Conservation (phyloP, 2,888 invertebrate species). For the Ormyrus rosae region DNA sequence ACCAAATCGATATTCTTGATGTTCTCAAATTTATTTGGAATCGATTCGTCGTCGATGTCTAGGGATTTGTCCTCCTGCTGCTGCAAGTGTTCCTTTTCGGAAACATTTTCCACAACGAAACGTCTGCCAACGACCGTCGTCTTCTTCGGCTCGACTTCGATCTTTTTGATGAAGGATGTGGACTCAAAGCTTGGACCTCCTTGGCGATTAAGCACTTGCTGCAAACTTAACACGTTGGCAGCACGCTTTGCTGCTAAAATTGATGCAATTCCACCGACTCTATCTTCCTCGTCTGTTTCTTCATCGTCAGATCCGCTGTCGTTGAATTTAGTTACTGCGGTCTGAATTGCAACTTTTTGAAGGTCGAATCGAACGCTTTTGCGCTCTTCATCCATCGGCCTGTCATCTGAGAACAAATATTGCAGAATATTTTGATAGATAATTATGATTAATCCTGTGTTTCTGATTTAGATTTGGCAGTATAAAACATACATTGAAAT, state of each 20-base stretch:
- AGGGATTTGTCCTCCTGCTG: slow-evolving; percentile 66
- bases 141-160: slow-evolving; percentile 46
- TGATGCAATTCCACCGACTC: slow-evolving; percentile 26
- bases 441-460: not conserved
- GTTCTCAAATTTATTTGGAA: slow-evolving; percentile 65
- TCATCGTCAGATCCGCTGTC: slow-evolving; percentile 70
- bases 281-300: slow-evolving; percentile 65
- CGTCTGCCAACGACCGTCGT: slow-evolving; percentile 67
- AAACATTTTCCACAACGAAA: slow-evolving; percentile 71
- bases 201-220: slow-evolving; percentile 46
- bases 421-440: not conserved
- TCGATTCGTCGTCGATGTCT: slow-evolving; percentile 61
- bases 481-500: too few species aligned
- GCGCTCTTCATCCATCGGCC: slow-evolving; percentile 82
- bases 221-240: slow-evolving; percentile 44
- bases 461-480: too few species aligned
- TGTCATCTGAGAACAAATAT: slow-evolving; percentile 66
- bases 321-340: slow-evolving; percentile 73
- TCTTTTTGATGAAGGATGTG: slow-evolving; percentile 33
- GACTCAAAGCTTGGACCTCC: slow-evolving; percentile 27
- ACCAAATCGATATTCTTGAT: slow-evolving; percentile 70
- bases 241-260: slow-evolving; percentile 45
- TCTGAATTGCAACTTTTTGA: slow-evolving; percentile 72
- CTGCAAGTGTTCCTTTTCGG: slow-evolving; percentile 69
- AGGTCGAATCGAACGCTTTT: slow-evolving; percentile 86